A percentile compares a stretch with the other conserved stretches of the same genome.
Conservation (phyloP, 37 sponge, comb jelly and placozoan species). For the Crambe crambe region DNA sequence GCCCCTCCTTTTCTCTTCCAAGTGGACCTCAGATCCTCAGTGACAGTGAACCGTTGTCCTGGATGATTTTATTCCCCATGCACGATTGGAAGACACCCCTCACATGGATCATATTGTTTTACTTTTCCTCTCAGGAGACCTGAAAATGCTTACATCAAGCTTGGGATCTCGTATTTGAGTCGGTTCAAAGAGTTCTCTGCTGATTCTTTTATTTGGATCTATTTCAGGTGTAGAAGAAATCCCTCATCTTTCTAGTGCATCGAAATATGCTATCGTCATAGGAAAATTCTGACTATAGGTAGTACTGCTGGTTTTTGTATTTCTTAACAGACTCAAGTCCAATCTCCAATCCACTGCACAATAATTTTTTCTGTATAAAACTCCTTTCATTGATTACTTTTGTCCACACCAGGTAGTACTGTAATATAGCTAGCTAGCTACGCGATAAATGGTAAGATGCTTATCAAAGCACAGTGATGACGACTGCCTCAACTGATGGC, state of each 20-base stretch:
- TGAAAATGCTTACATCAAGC: neutral
- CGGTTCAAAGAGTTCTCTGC: neutral
- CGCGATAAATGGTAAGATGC: too few relatives aligned
- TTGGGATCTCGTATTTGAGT: neutral
- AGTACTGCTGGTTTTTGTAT: too few relatives aligned
- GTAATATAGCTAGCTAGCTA: too few relatives aligned
- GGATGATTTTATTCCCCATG: neutral
- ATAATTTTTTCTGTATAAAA: too few relatives aligned
- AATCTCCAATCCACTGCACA: too few relatives aligned
- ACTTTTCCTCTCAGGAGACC: neutral
- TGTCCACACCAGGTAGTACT: too few relatives aligned
- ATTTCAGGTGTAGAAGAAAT: conserved; percentile 37
- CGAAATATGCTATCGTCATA: too few relatives aligned
- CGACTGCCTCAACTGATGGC: too few relatives aligned
- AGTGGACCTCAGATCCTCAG: conserved; percentile 6
- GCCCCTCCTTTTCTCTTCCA: conserved; percentile 9
- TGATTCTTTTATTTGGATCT: neutral
- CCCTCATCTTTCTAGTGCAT: neutral
- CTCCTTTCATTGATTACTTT: too few relatives aligned
- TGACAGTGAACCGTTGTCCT: conserved; percentile 20
- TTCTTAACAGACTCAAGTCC: too few relatives aligned
- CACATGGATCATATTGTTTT: neutral
- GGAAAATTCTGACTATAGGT: too few relatives aligned
- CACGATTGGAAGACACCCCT: neutral
- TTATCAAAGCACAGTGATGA: too few relatives aligned